A percentile compares a stretch with the other conserved stretches of the same genome.
Evolutionary conservation across 2,797 vertebrate genomes (phyloP).

Genomic region (Tolypeutes matacus): DNA sequence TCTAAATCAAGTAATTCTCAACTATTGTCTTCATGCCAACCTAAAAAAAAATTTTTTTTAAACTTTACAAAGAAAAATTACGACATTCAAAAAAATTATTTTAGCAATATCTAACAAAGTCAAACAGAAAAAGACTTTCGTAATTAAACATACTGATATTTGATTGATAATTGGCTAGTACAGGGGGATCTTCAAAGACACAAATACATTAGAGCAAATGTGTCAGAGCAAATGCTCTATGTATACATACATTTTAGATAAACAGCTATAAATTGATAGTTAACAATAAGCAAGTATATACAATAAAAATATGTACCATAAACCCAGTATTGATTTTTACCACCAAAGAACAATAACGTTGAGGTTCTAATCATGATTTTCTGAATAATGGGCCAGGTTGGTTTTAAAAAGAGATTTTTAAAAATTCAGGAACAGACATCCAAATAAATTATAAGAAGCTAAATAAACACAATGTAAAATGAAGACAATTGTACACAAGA

Average conservation of each 20-base stretch:
- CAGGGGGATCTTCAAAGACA: conserved; percentile 19
- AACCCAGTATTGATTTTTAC: conserved; percentile 1
- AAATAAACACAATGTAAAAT: conserved; percentile 14
- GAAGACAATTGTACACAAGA: not conserved
- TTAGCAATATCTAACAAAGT: conserved; percentile 5
- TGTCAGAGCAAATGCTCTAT: conserved; percentile 27
- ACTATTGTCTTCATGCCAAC: not conserved
- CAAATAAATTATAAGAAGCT: conserved; percentile 39
- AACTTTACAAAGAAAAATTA: conserved; percentile 29
- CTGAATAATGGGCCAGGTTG: not conserved
- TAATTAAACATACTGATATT: conserved; percentile 17
- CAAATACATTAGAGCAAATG: not conserved
- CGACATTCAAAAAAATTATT: not conserved
- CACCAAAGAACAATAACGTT: not conserved
- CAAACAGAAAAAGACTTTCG: conserved; percentile 22
- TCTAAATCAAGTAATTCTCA: conserved; percentile 39
- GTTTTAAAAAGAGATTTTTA: conserved; percentile 6
- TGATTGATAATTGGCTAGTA: conserved; percentile 30
- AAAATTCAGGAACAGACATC: conserved; percentile 13
- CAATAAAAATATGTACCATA: not conserved
- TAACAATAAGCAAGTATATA: not conserved
- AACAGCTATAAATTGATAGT: not conserved
- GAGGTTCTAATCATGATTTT: conserved; percentile 71
- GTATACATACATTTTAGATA: not conserved
- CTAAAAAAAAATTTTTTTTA: not conserved